These are phyloP conservation scores for Pecten maximus DNA, from an alignment of 2,888 invertebrate species.

Conservation along the genomic window DNA sequence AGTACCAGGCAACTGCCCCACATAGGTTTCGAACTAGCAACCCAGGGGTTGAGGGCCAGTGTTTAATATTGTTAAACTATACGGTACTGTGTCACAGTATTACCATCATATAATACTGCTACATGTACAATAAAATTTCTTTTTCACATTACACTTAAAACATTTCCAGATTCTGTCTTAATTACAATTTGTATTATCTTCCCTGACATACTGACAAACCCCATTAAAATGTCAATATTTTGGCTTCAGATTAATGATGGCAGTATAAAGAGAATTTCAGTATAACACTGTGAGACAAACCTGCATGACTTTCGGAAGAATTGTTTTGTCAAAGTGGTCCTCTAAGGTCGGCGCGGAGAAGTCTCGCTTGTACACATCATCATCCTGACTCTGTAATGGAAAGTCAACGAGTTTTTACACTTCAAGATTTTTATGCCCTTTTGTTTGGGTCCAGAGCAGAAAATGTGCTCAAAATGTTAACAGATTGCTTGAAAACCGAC, in stretches of 20 bases:
- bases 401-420: not conserved
- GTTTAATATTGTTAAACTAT: too few relatives aligned
- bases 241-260: not conserved
- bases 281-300: conserved; percentile 76
- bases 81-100: too few relatives aligned
- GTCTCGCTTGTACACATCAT: conserved; percentile 94
- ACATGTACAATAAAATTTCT: too few relatives aligned
- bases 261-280: not conserved
- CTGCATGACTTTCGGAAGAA: conserved; percentile 99
- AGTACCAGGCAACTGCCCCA: too few relatives aligned
- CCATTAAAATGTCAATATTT: not conserved
- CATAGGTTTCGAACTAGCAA: too few relatives aligned
- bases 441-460: not conserved
- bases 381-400: conserved; percentile 89
- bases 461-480: not conserved
- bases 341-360: conserved; percentile 98
- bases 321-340: conserved; percentile 99
- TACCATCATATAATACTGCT: too few relatives aligned
- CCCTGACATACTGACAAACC: too few relatives aligned
- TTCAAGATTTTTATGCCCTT: not conserved
- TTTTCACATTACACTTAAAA: too few relatives aligned
- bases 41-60: too few relatives aligned
- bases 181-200: too few relatives aligned
- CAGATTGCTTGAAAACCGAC: too few relatives aligned
- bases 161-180: too few relatives aligned